Evolutionary conservation across 1,140 invertebrate species (phyloP), one percentile per base, ranked within the genome.

Genomic region (Ceratoteleas bidentatus): DNA sequence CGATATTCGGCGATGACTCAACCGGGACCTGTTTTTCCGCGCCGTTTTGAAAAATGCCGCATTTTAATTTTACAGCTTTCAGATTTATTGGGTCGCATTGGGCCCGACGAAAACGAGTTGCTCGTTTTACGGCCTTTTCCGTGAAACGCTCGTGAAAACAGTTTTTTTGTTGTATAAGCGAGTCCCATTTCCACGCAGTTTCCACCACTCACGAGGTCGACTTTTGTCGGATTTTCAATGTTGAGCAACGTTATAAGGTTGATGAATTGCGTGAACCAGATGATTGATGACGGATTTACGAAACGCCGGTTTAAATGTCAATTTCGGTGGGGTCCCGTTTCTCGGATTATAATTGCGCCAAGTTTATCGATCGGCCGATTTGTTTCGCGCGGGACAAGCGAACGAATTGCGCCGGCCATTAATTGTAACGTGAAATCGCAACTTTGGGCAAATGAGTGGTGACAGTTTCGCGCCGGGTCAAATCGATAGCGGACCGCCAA

Each of bases 221-320:
- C 64, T 68, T 62, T 77, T 62, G 64, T 77, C 7, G 57, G 65
- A 24, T 70, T 69, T 70, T 77, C 65, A 70, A 70, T 70, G 53
- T 58, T 69, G 53, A 78, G 75, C 60, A 64, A 78, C 36, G 58
- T 65, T 70, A 78, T 78, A 70, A 65, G 66, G 36, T 66, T 64
- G 75, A 70, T 70, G 60, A 78, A 78, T 70, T 65, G 47, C 43
- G 60, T 15, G 65, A 72, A 14, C 14, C 53, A 24, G 66, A 65
- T 70, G 75, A 70, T 78, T 70, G 66, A 78, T 78, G 75, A 60
- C 13, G 66, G 66, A 53, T 70, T 78, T 70, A 70, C 52, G 58
- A 78, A 78, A 77, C 0, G 49, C 3, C 36, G 11, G 14, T 64
- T 68, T 69, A 69, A 70, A 78, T 78, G 66, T 78, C 64, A 70